phyloP scores from a whole-genome alignment of 2,888 invertebrate species.

The Ditula angustiorana region DNA sequence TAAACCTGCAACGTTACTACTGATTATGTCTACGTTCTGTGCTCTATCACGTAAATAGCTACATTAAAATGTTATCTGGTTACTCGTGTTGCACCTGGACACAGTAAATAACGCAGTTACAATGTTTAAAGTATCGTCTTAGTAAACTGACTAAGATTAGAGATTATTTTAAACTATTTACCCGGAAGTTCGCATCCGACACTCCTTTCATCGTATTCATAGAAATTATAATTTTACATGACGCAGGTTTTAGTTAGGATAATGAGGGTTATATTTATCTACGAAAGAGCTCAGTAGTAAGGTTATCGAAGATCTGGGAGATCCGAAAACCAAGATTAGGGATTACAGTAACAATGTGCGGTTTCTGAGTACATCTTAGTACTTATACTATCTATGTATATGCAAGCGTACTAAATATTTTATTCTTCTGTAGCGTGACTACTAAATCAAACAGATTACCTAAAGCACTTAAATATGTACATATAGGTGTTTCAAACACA shows the following conservation, averaged over 20 bases:
- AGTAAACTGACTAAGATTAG: too few relatives aligned
- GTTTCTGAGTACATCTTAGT: neutral
- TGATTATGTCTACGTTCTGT: too few relatives aligned
- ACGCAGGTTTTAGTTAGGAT: neutral
- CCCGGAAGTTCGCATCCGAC: constrained; percentile 11
- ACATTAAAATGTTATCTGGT: too few relatives aligned
- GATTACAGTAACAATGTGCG: neutral
- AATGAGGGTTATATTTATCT: neutral
- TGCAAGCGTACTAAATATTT: neutral
- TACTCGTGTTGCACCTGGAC: too few relatives aligned
- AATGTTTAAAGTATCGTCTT: too few relatives aligned
- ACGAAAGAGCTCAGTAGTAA: neutral
- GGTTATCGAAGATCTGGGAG: constrained; percentile 5
- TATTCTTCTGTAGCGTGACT: neutral
- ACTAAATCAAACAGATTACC: neutral
- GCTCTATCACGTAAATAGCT: too few relatives aligned
- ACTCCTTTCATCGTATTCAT: neutral
- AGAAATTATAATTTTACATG: neutral
- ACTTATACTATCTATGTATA: neutral
- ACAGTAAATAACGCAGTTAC: too few relatives aligned
- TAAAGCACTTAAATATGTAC: neutral
- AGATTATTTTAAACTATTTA: neutral
- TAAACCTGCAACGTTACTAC: too few relatives aligned
- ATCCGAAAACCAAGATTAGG: neutral
- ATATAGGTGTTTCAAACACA: neutral